Conservation (phyloP, 2,797 vertebrate genomes). For the Triplophysa bombifrons region DNA sequence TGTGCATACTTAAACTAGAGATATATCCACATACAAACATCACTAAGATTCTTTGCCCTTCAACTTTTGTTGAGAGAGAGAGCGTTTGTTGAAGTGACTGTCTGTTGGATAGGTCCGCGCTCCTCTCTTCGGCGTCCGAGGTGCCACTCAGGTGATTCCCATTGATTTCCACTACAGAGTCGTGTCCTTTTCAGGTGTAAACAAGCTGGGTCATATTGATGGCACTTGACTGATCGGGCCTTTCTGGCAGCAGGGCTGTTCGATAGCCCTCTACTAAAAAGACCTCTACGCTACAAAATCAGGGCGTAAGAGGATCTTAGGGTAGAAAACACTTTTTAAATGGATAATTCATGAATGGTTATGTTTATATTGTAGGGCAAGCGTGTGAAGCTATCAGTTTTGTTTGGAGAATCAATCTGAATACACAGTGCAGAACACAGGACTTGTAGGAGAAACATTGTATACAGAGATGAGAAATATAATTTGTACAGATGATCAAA, state of each 20-base stretch:
- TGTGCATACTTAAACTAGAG: neutral
- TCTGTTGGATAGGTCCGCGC: constrained; percentile 23
- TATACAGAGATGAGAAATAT: too few species aligned
- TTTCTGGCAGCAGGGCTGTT: constrained; percentile 56
- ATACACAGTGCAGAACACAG: constrained; percentile 17
- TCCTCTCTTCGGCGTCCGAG: constrained; percentile 45
- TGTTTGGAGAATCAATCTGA: neutral
- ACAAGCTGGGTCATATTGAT: constrained; percentile 63
- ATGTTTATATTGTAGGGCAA: neutral
- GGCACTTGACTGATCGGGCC: constrained; percentile 62
- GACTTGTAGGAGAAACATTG: neutral
- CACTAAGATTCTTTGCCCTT: constrained; percentile 39
- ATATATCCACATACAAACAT: neutral
- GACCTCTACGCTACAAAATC: constrained; percentile 30
- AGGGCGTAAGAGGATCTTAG: constrained; percentile 28
- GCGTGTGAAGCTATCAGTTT: neutral
- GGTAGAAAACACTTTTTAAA: constrained; percentile 48
- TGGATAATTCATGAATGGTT: neutral
- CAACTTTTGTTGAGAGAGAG: constrained; percentile 22
- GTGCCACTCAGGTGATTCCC: constrained; percentile 67
- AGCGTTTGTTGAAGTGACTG: constrained; percentile 34
- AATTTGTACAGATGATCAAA: too few species aligned
- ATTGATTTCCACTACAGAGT: constrained; percentile 61
- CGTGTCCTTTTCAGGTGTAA: constrained; percentile 64
- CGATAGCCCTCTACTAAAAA: constrained; percentile 57